phyloP scores from a whole-genome alignment of 2,113 vertebrate genomes.

The Xerus inauris region DNA sequence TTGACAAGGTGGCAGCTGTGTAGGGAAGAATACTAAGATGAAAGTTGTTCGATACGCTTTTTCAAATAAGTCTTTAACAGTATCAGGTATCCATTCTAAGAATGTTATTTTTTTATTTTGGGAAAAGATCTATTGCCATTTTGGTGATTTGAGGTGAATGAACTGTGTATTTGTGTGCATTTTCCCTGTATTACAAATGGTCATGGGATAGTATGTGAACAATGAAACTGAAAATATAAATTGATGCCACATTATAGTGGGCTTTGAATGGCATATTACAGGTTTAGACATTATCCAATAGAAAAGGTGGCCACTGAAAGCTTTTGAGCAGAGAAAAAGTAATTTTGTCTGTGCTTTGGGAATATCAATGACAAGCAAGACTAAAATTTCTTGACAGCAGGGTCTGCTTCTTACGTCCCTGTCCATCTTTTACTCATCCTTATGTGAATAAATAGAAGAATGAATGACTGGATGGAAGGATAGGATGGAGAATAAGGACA shows the following conservation, averaged over 20 bases:
- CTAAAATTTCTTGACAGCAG: not conserved
- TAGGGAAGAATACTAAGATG: not conserved
- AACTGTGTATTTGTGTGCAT: not conserved
- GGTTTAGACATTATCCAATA: not conserved
- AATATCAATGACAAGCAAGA: not conserved
- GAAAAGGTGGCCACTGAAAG: not conserved
- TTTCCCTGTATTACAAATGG: not conserved
- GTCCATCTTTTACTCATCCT: not conserved
- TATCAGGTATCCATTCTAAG: not conserved
- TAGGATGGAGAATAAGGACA: not conserved
- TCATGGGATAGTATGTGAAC: not conserved
- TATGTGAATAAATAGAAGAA: not conserved
- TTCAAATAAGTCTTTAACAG: not conserved
- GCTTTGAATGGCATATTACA: not conserved
- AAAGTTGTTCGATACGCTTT: not conserved
- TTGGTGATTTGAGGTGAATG: not conserved
- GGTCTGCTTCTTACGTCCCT: not conserved
- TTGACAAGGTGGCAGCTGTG: not conserved
- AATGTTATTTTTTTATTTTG: not conserved
- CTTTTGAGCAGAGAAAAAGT: not conserved
- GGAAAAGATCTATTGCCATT: not conserved
- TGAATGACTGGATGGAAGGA: not conserved
- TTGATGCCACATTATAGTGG: not conserved
- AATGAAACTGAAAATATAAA: not conserved
- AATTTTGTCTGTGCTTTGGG: slow-evolving; percentile 4